Evolutionary conservation across 2,888 invertebrate species (phyloP).

Genomic region (Lithophane leautieri): DNA sequence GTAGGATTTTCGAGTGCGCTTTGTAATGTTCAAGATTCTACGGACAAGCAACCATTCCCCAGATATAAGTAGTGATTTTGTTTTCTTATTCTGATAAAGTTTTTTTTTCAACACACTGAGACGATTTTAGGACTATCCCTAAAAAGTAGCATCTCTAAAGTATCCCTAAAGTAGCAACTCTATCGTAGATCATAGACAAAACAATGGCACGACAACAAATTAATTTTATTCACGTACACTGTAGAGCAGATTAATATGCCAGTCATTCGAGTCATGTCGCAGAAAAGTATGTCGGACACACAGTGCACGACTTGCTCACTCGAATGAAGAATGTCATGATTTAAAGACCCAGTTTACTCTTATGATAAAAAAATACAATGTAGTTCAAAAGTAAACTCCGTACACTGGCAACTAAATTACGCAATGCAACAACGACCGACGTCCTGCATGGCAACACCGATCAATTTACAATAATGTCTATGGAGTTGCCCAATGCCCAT

Average conservation of each 20-base stretch:
- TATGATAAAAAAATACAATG: slow-evolving; percentile 1
- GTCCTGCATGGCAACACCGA: neutral
- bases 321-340: slow-evolving; percentile 11
- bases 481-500: too few relatives aligned
- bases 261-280: slow-evolving; percentile 28
- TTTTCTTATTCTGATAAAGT: neutral
- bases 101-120: neutral
- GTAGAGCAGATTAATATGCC: slow-evolving; percentile 29
- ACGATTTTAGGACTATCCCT: rapidly evolving
- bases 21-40: neutral
- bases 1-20: neutral
- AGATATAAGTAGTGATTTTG: neutral
- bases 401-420: neutral
- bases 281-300: slow-evolving; percentile 44
- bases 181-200: slow-evolving; percentile 19
- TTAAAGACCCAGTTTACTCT: slow-evolving; percentile 4
- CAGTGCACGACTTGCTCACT: slow-evolving; percentile 28
- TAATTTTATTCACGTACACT: slow-evolving; percentile 41
- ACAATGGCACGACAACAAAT: slow-evolving; percentile 30
- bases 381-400: neutral
- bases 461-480: neutral
- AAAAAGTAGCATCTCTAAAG: neutral
- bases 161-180: too few relatives aligned
- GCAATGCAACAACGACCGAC: neutral
- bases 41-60: neutral